Evolutionary conservation across 2,888 invertebrate genomes (phyloP), one percentile per base, ranked within the genome.

Genomic region (Drosophila eohydei): DNA sequence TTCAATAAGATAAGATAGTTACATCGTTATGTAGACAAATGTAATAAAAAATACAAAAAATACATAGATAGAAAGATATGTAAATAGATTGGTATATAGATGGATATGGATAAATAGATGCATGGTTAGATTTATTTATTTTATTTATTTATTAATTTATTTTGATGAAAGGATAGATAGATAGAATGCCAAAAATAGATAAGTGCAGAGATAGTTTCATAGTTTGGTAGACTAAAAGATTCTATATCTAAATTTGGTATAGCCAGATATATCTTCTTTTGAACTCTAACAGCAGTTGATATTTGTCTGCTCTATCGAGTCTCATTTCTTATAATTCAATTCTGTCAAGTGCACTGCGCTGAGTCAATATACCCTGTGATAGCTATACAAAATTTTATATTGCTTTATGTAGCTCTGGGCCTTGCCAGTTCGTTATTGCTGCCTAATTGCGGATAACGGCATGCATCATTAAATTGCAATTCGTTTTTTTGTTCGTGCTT

Each of bases 381-480:
- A 21, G 16, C 16, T 30, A 30, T n/a, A 4, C 4, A 11, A 38
- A 36, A 16, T 32, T 11, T 12, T 38, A 14, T 43, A 43, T 55
- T 62, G 9, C 16, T 62, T 56, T 32, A n/a, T 41, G 50, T 43
- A 38, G 38, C 58, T 40, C 44, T 51, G 41, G 48, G 40, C 46
- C 14, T 40, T 48, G 58, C 8, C 26, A 44, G 65, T 65, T 78
- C 43, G 50, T 71, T 81, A 71, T 81, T 75, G 71, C 60, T 73
- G 82, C 70, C 70, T 85, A 88, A 84, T 88, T 85, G 85, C 72
- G 77, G 82, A 74, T 78, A 78, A 80, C 75, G 82, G 74, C 71
- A 82, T 74, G 87, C 72, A 82, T 87, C 89, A 87, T 87, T 88
- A 88, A 88, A 88, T 81, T 83, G 77, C 83, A 79, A 79, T 87